These are phyloP conservation scores for Bhutanitis thaidina DNA, from an alignment of 2,888 invertebrate species.

Conservation along the genomic window DNA sequence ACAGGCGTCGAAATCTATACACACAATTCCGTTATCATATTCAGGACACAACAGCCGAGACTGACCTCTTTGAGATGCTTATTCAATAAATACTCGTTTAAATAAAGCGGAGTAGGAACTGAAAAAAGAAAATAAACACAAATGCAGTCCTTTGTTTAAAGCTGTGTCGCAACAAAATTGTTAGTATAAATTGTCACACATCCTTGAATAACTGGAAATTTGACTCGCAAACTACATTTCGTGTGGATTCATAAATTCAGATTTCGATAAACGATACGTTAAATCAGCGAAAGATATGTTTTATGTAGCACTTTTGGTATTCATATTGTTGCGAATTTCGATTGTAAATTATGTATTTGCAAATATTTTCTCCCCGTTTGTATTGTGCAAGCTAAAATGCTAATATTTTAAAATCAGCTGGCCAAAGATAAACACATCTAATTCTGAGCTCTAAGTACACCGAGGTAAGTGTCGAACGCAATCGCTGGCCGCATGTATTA, in stretches of 20 bases:
- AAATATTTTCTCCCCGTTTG: neutral
- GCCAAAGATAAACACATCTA: constrained; percentile 4
- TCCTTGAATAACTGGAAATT: constrained; percentile 9
- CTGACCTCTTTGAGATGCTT: neutral
- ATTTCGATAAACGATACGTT: constrained; percentile 2
- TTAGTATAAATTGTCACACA: neutral
- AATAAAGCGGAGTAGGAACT: neutral
- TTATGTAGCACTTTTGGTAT: neutral
- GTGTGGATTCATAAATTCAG: neutral
- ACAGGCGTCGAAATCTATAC: no score
- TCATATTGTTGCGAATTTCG: constrained; percentile 1
- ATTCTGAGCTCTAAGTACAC: neutral
- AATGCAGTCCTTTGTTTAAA: constrained; percentile 3
- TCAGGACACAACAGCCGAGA: no score
- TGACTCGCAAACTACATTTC: constrained; percentile 6
- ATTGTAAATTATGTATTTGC: neutral
- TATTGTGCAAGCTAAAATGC: constrained; percentile 5
- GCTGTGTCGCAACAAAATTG: constrained; percentile 1
- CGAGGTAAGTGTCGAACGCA: constrained; percentile 29
- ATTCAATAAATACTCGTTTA: neutral
- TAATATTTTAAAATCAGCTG: constrained; percentile 2
- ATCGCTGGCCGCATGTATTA: constrained; percentile 37
- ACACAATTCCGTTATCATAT: no score
- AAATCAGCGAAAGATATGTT: neutral
- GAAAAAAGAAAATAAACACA: neutral